These are phyloP conservation scores for Parascotia fuliginaria DNA, from an alignment of 2,888 invertebrate genomes.

Conservation along the genomic window DNA sequence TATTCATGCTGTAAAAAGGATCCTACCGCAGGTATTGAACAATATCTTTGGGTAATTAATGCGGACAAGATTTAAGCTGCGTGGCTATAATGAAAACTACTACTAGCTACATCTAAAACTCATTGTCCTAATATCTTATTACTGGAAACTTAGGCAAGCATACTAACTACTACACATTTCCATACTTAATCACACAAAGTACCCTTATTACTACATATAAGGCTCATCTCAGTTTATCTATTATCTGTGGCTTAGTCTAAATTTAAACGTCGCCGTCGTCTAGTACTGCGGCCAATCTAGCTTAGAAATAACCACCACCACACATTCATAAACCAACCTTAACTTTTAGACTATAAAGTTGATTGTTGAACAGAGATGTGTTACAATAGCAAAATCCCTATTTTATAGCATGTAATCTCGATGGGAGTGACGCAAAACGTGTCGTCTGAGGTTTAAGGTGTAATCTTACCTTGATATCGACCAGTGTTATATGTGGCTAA, in stretches of 20 bases:
- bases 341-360: background rate
- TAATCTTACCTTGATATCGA: conserved; percentile 28
- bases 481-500: no score
- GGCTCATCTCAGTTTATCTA: conserved; percentile 40
- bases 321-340: conserved; percentile 15
- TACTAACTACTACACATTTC: conserved; percentile 8
- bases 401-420: conserved; percentile 35
- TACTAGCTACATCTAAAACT: background rate
- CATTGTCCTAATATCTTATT: background rate
- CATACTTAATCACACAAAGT: conserved; percentile 29
- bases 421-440: conserved; percentile 26
- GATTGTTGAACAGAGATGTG: background rate
- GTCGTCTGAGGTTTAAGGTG: conserved; percentile 24
- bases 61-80: no score
- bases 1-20: no score
- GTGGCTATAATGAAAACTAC: no score
- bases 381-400: conserved; percentile 31
- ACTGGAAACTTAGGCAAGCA: background rate
- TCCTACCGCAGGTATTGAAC: no score
- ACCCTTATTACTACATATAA: conserved; percentile 19
- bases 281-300: conserved; percentile 24
- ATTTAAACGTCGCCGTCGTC: conserved; percentile 31
- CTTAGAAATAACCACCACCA: conserved; percentile 8
- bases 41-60: no score
- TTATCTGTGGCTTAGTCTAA: conserved; percentile 37